phyloP scores from a whole-genome alignment of 2,888 invertebrate species.

The Tanypteryx hageni region DNA sequence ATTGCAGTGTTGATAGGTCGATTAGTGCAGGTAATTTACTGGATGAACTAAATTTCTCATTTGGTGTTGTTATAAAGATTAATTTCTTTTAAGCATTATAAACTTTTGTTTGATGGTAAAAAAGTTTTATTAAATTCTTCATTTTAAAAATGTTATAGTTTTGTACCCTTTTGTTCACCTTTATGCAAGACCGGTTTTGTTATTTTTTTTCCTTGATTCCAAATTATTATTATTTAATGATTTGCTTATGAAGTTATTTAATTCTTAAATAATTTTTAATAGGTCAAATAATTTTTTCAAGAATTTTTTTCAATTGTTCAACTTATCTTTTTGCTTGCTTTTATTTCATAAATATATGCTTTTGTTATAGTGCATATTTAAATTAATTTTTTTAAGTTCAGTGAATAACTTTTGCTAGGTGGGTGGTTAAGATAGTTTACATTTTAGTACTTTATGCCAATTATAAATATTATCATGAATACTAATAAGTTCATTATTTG shows the following conservation, averaged over 20 bases:
- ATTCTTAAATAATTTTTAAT: not conserved
- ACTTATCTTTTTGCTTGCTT: constrained; percentile 5
- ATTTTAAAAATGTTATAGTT: not conserved
- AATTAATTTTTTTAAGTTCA: constrained; percentile 29
- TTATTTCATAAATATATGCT: not conserved
- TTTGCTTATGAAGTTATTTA: not conserved
- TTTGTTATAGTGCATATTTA: not conserved
- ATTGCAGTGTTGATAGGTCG: not conserved
- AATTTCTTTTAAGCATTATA: not conserved
- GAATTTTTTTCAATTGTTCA: not conserved
- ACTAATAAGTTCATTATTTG: not conserved
- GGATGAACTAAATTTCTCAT: not conserved
- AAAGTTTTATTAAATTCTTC: not conserved
- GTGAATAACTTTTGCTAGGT: not conserved
- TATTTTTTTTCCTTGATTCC: constrained; percentile 6
- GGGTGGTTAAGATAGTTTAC: constrained; percentile 17
- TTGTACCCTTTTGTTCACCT: constrained; percentile 30
- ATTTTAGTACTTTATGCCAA: constrained; percentile 12
- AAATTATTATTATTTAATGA: constrained; percentile 11
- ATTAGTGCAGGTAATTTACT: not conserved
- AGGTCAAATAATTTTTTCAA: not conserved
- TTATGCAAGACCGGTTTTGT: not conserved
- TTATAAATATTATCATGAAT: not conserved
- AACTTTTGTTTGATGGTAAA: constrained; percentile 23
- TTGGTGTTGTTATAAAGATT: constrained; percentile 28